Conservation (phyloP, 2,888 invertebrate species). For the Lithosia quadra region DNA sequence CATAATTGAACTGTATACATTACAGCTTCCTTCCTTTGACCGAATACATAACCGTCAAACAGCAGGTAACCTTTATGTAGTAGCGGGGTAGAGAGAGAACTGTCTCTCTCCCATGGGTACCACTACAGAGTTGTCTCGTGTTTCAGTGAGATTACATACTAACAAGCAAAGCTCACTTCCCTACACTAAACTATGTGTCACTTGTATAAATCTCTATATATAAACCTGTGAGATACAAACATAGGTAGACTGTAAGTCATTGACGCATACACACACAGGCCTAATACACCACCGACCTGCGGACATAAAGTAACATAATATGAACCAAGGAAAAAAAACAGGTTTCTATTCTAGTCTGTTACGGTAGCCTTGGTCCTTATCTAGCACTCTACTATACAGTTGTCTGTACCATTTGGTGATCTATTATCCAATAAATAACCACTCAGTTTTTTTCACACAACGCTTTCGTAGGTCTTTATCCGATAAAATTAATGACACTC, state of each 20-base stretch:
- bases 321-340: too few species aligned
- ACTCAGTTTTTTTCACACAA: constrained; percentile 10
- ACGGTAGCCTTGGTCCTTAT: background rate
- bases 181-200: too few species aligned
- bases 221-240: too few species aligned
- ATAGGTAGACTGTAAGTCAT: too few species aligned
- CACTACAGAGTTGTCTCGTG: background rate
- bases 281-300: too few species aligned
- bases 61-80: background rate
- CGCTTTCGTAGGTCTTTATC: constrained; percentile 37
- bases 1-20: background rate
- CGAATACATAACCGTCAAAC: background rate
- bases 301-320: too few species aligned
- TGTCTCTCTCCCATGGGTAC: background rate
- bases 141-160: too few species aligned
- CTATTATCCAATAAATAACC: background rate
- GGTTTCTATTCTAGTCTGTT: too few species aligned
- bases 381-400: background rate
- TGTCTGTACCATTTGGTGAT: background rate
- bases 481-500: constrained; percentile 46
- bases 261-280: too few species aligned
- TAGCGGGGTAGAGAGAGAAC: background rate
- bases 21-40: background rate
- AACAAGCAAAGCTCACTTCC: too few species aligned
- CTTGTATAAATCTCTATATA: too few species aligned